phyloP scores from a whole-genome alignment of 2,113 vertebrate species.

The Pangasianodon gigas region DNA sequence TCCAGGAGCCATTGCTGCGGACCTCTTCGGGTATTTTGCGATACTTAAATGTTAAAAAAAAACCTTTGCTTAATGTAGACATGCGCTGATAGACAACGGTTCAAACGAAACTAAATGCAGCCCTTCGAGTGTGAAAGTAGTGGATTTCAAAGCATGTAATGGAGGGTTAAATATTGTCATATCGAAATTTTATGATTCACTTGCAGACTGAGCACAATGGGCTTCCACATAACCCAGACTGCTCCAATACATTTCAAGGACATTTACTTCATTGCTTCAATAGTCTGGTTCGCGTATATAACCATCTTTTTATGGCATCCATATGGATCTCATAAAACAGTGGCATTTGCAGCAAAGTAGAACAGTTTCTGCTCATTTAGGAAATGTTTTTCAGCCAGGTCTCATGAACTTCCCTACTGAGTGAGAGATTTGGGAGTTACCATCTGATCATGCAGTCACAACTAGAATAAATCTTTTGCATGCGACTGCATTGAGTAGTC shows the following conservation, averaged over 20 bases:
- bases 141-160: slow-evolving; percentile 1
- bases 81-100: neutral
- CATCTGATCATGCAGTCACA: neutral
- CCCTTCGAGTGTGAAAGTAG: neutral
- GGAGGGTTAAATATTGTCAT: slow-evolving; percentile 19
- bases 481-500: neutral
- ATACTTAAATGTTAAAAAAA: neutral
- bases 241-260: neutral
- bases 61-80: neutral
- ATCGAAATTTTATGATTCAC: slow-evolving; percentile 6
- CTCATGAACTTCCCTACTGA: neutral
- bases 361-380: neutral
- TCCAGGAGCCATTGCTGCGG: slow-evolving; percentile 40
- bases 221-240: neutral
- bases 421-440: neutral
- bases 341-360: neutral
- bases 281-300: neutral
- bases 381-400: neutral
- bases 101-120: neutral
- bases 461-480: neutral
- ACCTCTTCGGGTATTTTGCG: neutral
- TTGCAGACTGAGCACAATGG: neutral
- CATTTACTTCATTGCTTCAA: slow-evolving; percentile 17
- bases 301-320: slow-evolving; percentile 9
- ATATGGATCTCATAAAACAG: slow-evolving; percentile 13